phyloP scores from a whole-genome alignment of 2,797 vertebrate species.

The Phrynocephalus forsythii region DNA sequence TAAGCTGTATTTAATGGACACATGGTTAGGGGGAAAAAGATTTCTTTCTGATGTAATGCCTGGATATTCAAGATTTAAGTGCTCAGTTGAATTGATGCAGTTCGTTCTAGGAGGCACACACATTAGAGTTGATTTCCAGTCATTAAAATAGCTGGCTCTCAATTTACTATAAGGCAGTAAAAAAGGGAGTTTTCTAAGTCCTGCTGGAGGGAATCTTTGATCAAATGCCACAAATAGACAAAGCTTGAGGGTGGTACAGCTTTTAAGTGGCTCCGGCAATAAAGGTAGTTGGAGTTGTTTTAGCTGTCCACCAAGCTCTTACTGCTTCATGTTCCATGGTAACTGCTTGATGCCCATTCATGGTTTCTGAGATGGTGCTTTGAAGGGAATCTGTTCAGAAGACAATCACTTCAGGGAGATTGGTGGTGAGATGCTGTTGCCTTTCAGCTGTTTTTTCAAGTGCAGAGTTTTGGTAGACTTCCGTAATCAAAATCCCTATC shows the following conservation, averaged over 20 bases:
- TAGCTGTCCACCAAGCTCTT: background rate
- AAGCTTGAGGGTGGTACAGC: background rate
- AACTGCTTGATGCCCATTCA: background rate
- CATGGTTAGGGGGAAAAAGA: background rate
- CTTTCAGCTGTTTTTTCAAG: background rate
- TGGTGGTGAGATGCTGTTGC: background rate
- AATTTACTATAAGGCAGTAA: background rate
- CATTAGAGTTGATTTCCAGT: no score
- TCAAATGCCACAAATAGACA: background rate
- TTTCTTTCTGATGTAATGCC: background rate
- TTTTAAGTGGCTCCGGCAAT: background rate
- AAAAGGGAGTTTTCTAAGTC: background rate
- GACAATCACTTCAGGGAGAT: background rate
- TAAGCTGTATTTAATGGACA: conserved; percentile 1
- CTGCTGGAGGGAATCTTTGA: background rate
- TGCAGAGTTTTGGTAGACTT: background rate
- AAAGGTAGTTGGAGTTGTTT: background rate
- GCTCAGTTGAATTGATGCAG: no score
- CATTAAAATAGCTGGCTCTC: background rate
- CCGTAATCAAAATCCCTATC: background rate
- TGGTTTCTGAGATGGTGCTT: background rate
- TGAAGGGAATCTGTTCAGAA: background rate
- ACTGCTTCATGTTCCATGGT: no score
- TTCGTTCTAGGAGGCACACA: no score
- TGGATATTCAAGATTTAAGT: background rate